Conservation (phyloP, 2,113 vertebrate genomes). For the Piprites chloris region DNA sequence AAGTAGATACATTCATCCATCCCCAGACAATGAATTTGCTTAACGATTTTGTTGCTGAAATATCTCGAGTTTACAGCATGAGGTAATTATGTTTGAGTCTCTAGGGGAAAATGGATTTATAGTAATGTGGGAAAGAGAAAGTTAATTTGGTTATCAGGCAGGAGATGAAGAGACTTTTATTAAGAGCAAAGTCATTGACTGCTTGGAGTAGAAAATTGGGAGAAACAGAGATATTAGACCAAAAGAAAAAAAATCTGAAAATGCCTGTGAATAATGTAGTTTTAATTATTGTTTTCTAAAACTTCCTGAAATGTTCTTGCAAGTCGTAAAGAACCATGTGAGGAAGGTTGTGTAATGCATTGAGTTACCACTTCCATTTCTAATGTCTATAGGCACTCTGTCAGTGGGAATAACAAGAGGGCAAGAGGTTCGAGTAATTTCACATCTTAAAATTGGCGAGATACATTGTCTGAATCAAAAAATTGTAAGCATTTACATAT, state of each 20-base stretch:
- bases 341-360: background rate
- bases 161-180: background rate
- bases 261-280: background rate
- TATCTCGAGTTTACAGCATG: background rate
- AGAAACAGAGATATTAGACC: background rate
- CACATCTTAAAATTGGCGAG: background rate
- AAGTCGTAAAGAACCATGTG: background rate
- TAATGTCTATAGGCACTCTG: background rate
- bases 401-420: background rate
- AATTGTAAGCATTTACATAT: background rate
- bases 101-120: constrained; percentile 6
- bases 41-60: background rate
- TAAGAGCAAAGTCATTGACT: background rate
- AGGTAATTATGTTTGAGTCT: background rate
- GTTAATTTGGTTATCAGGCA: background rate
- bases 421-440: constrained; percentile 2
- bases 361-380: background rate
- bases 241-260: background rate
- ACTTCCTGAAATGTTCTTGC: background rate
- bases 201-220: background rate
- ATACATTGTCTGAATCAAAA: background rate
- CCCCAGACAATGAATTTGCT: background rate
- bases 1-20: background rate
- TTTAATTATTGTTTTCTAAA: background rate
- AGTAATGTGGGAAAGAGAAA: constrained; percentile 2